Conservation (phyloP, 2,797 vertebrate species). For the Menidia menidia region DNA sequence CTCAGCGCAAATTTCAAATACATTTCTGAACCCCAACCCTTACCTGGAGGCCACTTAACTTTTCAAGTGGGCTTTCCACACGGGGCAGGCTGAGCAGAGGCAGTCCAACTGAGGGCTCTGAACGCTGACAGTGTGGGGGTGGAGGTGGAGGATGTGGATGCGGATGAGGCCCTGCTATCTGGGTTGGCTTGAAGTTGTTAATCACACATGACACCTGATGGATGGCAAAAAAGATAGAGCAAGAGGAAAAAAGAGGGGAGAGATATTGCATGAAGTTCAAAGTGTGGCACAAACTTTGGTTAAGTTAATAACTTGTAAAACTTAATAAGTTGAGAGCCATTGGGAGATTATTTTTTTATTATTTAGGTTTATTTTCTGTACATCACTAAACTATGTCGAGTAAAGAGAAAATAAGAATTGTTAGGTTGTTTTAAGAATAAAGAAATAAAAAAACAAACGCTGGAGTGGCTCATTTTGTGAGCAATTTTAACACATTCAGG, state of each 20-base stretch:
- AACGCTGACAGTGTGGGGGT: constrained; percentile 43
- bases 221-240: constrained; percentile 25
- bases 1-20: background rate
- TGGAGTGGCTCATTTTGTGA: no score
- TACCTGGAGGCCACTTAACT: constrained; percentile 95
- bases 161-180: constrained; percentile 36
- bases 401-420: no score
- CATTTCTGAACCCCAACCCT: constrained; percentile 74
- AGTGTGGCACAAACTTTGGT: no score
- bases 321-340: no score
- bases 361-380: no score
- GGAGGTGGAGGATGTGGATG: constrained; percentile 66
- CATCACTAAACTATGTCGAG: no score
- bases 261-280: background rate
- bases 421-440: no score
- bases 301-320: no score
- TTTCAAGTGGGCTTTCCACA: constrained; percentile 91
- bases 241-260: background rate
- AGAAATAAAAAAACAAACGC: no score
- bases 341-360: no score
- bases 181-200: constrained; percentile 89
- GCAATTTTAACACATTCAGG: no score
- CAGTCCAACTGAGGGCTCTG: constrained; percentile 77
- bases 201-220: constrained; percentile 90
- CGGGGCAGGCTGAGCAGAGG: constrained; percentile 84